Evolutionary conservation across 2,888 invertebrate genomes (phyloP).

Genomic region (Rhogogaster chlorosoma): DNA sequence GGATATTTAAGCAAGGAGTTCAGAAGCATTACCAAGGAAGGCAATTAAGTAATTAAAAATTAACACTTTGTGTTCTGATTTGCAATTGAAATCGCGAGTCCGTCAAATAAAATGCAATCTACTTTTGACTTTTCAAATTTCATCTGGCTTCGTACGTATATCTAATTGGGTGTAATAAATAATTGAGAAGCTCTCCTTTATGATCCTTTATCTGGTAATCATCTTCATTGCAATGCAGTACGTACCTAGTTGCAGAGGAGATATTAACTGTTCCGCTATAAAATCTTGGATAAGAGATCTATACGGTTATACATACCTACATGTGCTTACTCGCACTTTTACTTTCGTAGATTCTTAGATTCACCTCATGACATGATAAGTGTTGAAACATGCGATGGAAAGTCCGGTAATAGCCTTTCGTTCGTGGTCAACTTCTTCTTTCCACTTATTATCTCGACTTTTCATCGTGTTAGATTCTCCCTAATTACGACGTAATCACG

Average conservation of each 20-base stretch:
- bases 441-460: constrained; percentile 38
- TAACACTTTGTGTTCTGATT: constrained; percentile 10
- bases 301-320: neutral
- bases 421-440: constrained; percentile 38
- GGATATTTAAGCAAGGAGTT: constrained; percentile 15
- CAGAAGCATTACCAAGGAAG: neutral
- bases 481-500: constrained; percentile 34
- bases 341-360: constrained; percentile 31
- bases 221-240: neutral
- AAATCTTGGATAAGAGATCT: constrained; percentile 18
- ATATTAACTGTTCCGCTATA: neutral
- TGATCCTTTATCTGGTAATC: neutral
- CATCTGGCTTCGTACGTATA: neutral
- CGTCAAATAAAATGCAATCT: neutral
- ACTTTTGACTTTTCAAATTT: neutral
- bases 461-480: constrained; percentile 46
- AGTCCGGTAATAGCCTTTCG: constrained; percentile 40
- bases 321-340: neutral
- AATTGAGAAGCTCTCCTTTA: neutral
- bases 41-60: constrained; percentile 23
- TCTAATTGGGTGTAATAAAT: neutral
- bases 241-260: neutral
- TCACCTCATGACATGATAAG: constrained; percentile 7
- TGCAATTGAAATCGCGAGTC: neutral
- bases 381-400: constrained; percentile 36